Evolutionary conservation across 2,888 invertebrate species (phyloP), one percentile per base, ranked within the genome.

Genomic region (Phoronis australis): DNA sequence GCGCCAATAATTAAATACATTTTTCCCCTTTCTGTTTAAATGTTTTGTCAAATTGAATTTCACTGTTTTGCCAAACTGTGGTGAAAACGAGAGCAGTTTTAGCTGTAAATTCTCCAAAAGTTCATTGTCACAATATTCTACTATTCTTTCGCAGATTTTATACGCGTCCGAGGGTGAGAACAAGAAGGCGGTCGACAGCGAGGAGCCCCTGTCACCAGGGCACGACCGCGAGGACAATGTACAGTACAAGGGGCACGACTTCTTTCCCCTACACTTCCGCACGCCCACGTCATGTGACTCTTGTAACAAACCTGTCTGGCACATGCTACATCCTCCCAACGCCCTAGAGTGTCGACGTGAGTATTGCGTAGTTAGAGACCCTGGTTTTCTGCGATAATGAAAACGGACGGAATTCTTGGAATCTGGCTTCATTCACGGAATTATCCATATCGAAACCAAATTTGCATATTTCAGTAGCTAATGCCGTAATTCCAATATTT

Each of bases 231-330:
- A 58, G 27, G 67, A 68, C 44, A 62, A 68, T 18, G 82, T 88
- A 60, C 82, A 84, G 66, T 85, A 90, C 75, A 92, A 92, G 78
- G 89, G 96, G 15, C 97, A 99, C 80, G 96, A 96, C 80, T 90
- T 97, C 75, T 84, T 95, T 59, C 88, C 90, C 78, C 91, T 97
- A 71, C 90, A 90, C 65, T 97, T 91, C 81, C 95, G 97, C 80
- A 96, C 95, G 86, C 96, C 97, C 48, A 94, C 96, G 12, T 88
- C 90, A 63, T 99, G 97, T 81, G 97, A 97, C 81, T 88, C 92
- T 63, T 99, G 99, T 82, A 87, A 92, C 58, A 93, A 92, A 73
- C 94, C 94, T 67, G 83, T 97, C 65, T 97, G 94, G 91, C 88
- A 95, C 80, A 88, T 97, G 87, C 89, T 99, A 80, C 87, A 94